phyloP scores from a whole-genome alignment of 2,113 vertebrate species.

The Ciconia boyciana region DNA sequence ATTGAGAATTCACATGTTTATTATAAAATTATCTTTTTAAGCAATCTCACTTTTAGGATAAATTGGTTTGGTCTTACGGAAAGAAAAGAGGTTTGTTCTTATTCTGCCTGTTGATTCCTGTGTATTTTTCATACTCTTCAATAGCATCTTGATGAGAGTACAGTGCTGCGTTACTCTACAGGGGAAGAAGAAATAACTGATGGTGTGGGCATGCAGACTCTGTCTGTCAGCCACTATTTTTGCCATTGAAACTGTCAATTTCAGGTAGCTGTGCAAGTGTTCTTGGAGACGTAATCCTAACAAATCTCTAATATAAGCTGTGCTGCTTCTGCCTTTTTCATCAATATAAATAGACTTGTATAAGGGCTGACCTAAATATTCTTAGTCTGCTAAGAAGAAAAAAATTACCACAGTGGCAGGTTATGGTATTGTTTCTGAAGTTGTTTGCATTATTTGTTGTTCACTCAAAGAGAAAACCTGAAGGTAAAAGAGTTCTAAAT shows the following conservation, averaged over 20 bases:
- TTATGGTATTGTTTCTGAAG: background rate
- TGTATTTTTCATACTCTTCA: background rate
- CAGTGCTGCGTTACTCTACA: background rate
- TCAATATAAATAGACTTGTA: background rate
- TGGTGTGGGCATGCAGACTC: background rate
- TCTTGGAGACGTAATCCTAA: background rate
- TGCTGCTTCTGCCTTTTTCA: background rate
- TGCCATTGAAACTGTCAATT: background rate
- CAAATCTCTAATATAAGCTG: background rate
- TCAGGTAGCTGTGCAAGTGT: background rate
- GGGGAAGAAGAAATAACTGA: background rate
- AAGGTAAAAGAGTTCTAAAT: background rate
- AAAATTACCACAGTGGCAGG: background rate
- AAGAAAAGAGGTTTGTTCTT: background rate
- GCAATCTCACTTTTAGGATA: background rate
- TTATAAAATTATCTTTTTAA: background rate
- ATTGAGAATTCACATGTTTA: background rate
- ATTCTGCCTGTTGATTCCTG: background rate
- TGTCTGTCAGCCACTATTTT: background rate
- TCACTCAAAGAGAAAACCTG: background rate
- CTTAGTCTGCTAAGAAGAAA: background rate
- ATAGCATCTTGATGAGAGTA: background rate
- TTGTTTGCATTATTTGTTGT: background rate
- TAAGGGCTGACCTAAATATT: background rate
- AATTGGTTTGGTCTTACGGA: background rate